phyloP scores from a whole-genome alignment of 2,797 vertebrate species.

The Craterocephalus amniculus region DNA sequence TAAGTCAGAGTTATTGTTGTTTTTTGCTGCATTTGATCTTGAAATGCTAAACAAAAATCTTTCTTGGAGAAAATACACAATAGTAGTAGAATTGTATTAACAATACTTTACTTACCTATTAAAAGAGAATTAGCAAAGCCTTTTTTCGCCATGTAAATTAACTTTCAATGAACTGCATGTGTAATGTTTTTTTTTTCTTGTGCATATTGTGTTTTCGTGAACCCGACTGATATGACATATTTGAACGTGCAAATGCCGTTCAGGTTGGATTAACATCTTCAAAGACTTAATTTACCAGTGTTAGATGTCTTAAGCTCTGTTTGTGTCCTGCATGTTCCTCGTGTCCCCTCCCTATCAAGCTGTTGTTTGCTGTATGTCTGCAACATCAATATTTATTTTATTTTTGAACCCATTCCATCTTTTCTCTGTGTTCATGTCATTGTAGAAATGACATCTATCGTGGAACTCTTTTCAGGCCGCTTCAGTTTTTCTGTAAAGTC shows the following conservation, averaged over 20 bases:
- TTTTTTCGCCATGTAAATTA: conserved; percentile 12
- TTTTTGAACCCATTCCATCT: conserved; percentile 66
- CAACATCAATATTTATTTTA: conserved; percentile 41
- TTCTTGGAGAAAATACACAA: not conserved
- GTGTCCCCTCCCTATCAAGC: conserved; percentile 28
- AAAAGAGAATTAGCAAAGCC: not conserved
- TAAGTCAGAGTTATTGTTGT: not conserved
- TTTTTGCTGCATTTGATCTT: not conserved
- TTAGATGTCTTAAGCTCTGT: conserved; percentile 66
- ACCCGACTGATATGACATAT: conserved; percentile 18
- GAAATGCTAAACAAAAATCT: not conserved
- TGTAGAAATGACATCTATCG: conserved; percentile 83
- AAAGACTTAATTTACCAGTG: conserved; percentile 37
- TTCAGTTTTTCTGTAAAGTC: conserved; percentile 84
- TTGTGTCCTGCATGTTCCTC: conserved; percentile 68
- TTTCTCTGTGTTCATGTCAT: conserved; percentile 77
- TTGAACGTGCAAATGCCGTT: conserved; percentile 34
- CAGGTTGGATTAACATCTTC: conserved; percentile 60
- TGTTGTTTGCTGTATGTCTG: conserved; percentile 53
- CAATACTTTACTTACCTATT: not conserved
- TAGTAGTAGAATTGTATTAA: not conserved
- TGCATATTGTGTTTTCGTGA: conserved; percentile 35
- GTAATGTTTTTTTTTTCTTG: conserved; percentile 34
- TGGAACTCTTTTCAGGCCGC: conserved; percentile 83
- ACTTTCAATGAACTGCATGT: conserved; percentile 28